Conservation (phyloP, 2,888 invertebrate genomes). For the Smittia sp. region DNA sequence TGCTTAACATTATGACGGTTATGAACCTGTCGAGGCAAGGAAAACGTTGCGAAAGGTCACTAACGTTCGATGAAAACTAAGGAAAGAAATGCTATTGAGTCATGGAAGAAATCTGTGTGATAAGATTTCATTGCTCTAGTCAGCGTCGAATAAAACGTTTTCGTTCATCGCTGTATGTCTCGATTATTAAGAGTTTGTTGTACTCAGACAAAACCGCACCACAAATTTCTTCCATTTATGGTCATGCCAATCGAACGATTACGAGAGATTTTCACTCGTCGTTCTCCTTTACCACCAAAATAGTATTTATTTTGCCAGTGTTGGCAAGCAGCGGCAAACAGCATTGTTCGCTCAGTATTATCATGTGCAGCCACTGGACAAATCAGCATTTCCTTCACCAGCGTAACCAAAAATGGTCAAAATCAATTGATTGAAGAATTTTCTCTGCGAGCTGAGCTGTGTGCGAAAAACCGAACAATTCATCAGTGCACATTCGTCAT, state of each 20-base stretch:
- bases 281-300: not conserved
- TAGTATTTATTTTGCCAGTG: not conserved
- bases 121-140: no score
- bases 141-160: no score
- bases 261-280: slow-evolving; percentile 20
- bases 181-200: not conserved
- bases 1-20: no score
- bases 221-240: slow-evolving; percentile 36
- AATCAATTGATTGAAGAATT: slow-evolving; percentile 27
- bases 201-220: not conserved
- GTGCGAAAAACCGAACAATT: not conserved
- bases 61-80: no score
- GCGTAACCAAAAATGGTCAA: slow-evolving; percentile 32
- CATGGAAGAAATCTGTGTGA: no score
- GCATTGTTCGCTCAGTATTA: not conserved
- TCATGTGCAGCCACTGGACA: not conserved
- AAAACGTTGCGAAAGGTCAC: no score
- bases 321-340: not conserved
- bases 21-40: no score
- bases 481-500: not conserved
- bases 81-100: no score
- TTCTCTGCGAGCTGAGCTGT: slow-evolving; percentile 4
- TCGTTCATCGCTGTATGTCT: not conserved
- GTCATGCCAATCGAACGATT: slow-evolving; percentile 36
- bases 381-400: not conserved